A percentile compares a stretch with the other conserved stretches of the same genome.
phyloP scores from a whole-genome alignment of 2,113 vertebrate species.

The Lipophrys pholis region DNA sequence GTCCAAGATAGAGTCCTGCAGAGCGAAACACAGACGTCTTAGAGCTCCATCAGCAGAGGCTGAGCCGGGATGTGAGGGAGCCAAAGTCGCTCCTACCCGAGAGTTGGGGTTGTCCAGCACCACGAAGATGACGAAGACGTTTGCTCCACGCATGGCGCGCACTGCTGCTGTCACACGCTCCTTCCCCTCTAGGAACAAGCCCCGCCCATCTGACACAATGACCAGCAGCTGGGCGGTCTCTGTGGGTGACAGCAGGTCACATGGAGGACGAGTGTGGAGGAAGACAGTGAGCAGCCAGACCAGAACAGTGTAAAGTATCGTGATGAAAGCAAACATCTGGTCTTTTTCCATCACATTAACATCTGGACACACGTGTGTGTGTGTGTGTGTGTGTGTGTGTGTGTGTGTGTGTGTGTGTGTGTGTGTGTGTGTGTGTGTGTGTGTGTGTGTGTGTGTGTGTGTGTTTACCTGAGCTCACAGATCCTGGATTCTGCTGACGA shows the following conservation, averaged over 20 bases:
- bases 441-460: too few relatives aligned
- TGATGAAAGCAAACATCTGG: too few relatives aligned
- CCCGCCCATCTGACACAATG: conserved; percentile 95
- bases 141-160: conserved; percentile 86
- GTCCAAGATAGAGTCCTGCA: conserved; percentile 96
- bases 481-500: conserved; percentile 85
- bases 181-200: conserved; percentile 96
- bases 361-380: too few relatives aligned
- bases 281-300: too few relatives aligned
- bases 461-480: conserved; percentile 87
- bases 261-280: too few relatives aligned
- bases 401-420: too few relatives aligned
- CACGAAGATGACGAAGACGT: conserved; percentile 96
- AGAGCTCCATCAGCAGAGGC: background rate
- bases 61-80: background rate
- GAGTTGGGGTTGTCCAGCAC: conserved; percentile 95
- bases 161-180: conserved; percentile 91
- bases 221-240: conserved; percentile 94
- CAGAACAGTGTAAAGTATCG: too few relatives aligned
- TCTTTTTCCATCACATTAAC: too few relatives aligned
- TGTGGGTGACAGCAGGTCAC: conserved; percentile 68
- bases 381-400: too few relatives aligned
- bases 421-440: too few relatives aligned
- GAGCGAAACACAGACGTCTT: background rate
- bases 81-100: conserved; percentile 83